Percentiles rank a stretch among this genome's conserved stretches.
phyloP scores from a whole-genome alignment of 2,888 invertebrate genomes.

The Cancer borealis region DNA sequence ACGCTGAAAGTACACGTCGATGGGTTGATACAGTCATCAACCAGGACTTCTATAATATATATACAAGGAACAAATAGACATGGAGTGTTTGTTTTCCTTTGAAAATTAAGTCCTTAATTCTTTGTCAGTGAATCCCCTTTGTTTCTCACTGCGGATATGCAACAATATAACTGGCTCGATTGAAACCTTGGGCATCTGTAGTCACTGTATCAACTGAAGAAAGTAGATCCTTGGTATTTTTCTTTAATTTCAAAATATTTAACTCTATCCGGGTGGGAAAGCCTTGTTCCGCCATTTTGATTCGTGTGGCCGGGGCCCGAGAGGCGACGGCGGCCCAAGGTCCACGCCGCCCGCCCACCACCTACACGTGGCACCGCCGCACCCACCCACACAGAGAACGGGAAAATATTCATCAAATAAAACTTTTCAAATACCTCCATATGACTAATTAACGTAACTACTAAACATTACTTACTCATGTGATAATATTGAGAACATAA shows the following conservation, averaged over 20 bases:
- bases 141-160: not conserved
- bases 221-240: conserved; percentile 42
- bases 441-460: conserved; percentile 14
- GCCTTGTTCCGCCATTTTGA: conserved; percentile 73
- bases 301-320: conserved; percentile 68
- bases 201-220: not conserved
- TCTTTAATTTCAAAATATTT: conserved; percentile 53
- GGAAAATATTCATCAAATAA: conserved; percentile 60
- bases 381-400: conserved; percentile 59
- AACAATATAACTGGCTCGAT: not conserved
- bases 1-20: conserved; percentile 52
- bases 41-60: not conserved
- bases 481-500: conserved; percentile 4
- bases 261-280: conserved; percentile 48
- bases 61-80: not conserved
- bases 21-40: not conserved
- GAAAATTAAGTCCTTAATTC: conserved; percentile 20
- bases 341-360: conserved; percentile 58
- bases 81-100: not conserved
- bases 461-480: not conserved
- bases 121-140: not conserved
- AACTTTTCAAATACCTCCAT: not conserved
- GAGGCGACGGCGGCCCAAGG: conserved; percentile 61
- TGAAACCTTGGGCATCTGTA: not conserved
- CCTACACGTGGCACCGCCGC: conserved; percentile 65